These are phyloP conservation scores for Gambusia holbrooki DNA, from an alignment of 2,113 vertebrate species.

Conservation along the genomic window DNA sequence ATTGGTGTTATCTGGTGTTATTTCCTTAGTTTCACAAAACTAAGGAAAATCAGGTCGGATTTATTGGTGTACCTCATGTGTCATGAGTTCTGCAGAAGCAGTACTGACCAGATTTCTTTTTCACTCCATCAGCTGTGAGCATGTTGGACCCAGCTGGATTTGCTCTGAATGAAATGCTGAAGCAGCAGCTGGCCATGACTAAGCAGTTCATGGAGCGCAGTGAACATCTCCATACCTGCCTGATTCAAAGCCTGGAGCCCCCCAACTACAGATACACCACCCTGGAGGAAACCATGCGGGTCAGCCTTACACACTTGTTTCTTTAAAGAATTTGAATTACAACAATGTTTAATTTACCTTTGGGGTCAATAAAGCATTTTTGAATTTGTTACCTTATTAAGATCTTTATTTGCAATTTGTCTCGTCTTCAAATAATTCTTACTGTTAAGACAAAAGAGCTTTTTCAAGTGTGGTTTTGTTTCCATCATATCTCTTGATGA, in stretches of 20 bases:
- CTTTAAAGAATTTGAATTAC: background rate
- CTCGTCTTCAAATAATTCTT: background rate
- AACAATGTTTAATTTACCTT: too few species aligned
- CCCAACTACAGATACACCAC: slow-evolving; percentile 89
- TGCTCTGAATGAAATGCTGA: slow-evolving; percentile 82
- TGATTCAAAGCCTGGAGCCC: slow-evolving; percentile 78
- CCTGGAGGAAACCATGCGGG: slow-evolving; percentile 87
- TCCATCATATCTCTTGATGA: background rate
- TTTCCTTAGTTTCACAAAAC: too few species aligned
- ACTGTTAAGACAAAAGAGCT: too few species aligned
- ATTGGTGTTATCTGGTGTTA: too few species aligned
- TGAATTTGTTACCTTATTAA: background rate
- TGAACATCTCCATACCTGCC: slow-evolving; percentile 76
- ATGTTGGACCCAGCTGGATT: slow-evolving; percentile 76
- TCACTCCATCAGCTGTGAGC: slow-evolving; percentile 74
- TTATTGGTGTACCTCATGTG: too few species aligned
- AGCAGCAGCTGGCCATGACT: slow-evolving; percentile 85
- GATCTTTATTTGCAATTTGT: background rate
- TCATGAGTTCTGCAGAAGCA: too few species aligned
- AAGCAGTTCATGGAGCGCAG: slow-evolving; percentile 78
- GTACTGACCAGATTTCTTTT: too few species aligned
- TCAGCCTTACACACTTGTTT: slow-evolving; percentile 41
- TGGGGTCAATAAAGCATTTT: too few species aligned
- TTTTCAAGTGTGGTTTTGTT: background rate
- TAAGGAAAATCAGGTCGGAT: too few species aligned